phyloP scores from a whole-genome alignment of 2,797 vertebrate species.

The Danio aesculapii region DNA sequence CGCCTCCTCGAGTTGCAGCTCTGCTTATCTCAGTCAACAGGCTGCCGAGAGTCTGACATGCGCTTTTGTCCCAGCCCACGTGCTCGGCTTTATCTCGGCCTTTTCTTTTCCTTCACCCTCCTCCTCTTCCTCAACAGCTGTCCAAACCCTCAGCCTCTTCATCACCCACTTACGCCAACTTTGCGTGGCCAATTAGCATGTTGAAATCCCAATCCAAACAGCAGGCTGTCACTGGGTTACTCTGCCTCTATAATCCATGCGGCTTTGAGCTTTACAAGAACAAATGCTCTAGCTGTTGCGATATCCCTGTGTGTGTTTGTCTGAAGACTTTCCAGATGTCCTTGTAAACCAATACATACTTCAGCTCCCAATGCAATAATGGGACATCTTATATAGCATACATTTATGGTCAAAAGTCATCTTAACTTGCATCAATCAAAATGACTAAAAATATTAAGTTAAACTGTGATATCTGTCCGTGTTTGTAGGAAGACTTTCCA shows the following conservation, averaged over 20 bases:
- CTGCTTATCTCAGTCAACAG: constrained; percentile 72
- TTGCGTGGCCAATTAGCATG: constrained; percentile 35
- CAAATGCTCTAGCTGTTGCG: constrained; percentile 19
- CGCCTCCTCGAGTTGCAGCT: constrained; percentile 51
- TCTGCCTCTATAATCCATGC: constrained; percentile 31
- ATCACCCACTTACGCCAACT: constrained; percentile 35
- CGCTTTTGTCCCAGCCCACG: constrained; percentile 72
- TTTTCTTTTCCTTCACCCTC: constrained; percentile 18
- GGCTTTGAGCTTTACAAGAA: constrained; percentile 40
- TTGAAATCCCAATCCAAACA: constrained; percentile 26
- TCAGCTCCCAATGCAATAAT: background rate
- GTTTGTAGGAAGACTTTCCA: no score
- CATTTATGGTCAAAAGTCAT: no score
- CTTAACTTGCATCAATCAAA: no score
- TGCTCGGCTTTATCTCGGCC: constrained; percentile 57
- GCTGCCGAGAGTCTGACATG: constrained; percentile 66
- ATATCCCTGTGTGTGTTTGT: constrained; percentile 22
- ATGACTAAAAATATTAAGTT: no score
- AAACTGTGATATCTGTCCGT: no score
- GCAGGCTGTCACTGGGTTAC: constrained; percentile 31
- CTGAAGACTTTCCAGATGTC: constrained; percentile 16
- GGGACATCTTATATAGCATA: background rate
- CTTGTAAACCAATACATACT: background rate
- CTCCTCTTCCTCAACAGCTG: constrained; percentile 34
- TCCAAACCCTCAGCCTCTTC: constrained; percentile 36